phyloP scores from a whole-genome alignment of 2,113 vertebrate genomes.

The Cyanoderma ruficeps region DNA sequence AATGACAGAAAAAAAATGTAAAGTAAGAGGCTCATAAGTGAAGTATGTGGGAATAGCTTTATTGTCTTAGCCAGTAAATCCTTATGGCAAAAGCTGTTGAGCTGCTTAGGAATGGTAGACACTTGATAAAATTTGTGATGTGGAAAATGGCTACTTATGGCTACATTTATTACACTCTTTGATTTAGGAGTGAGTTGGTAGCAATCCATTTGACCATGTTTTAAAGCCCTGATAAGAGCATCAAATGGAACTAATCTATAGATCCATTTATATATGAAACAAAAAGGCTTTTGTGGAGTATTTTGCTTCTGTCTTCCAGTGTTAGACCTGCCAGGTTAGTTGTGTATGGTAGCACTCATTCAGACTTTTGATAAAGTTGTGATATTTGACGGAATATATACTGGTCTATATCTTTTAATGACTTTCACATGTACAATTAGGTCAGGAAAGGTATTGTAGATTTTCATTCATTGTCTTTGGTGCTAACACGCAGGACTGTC shows the following conservation, averaged over 20 bases:
- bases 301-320: neutral
- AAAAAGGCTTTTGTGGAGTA: neutral
- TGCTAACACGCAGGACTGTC: neutral
- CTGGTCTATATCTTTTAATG: neutral
- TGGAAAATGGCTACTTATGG: neutral
- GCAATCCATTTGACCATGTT: neutral
- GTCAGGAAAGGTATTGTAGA: neutral
- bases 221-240: neutral
- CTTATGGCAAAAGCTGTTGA: neutral
- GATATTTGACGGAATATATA: neutral
- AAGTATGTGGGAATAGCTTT: neutral
- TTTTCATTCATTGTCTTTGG: neutral
- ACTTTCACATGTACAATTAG: neutral
- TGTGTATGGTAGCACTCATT: neutral
- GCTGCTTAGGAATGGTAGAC: neutral
- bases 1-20: neutral
- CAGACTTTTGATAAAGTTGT: neutral
- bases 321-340: neutral
- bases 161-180: neutral
- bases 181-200: neutral
- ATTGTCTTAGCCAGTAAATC: neutral
- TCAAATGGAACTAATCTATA: neutral
- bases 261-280: neutral
- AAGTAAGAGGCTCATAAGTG: neutral
- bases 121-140: neutral